phyloP scores from a whole-genome alignment of 2,113 vertebrate genomes.

The Hydropotes inermis region DNA sequence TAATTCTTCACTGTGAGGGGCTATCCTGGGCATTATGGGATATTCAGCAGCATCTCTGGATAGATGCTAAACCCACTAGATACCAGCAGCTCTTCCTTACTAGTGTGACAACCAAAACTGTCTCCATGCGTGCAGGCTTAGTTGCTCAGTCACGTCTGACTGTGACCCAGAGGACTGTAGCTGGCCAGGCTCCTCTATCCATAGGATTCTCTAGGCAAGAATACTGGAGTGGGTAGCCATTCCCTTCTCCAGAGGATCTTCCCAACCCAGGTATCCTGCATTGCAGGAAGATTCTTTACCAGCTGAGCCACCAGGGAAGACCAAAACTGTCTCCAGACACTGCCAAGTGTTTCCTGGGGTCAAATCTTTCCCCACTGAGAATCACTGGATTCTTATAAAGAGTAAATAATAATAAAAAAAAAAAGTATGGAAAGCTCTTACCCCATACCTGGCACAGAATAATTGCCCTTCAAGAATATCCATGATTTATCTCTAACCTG shows the following conservation, averaged over 20 bases:
- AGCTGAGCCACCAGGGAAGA: neutral
- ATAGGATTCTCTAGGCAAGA: neutral
- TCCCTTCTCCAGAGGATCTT: neutral
- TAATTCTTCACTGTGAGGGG: neutral
- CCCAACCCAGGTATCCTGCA: neutral
- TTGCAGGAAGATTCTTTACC: neutral
- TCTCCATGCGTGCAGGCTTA: neutral
- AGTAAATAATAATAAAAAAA: neutral
- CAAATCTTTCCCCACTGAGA: neutral
- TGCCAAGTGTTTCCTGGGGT: neutral
- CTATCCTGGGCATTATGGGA: neutral
- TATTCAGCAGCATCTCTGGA: neutral
- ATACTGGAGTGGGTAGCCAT: neutral
- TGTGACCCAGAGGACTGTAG: neutral
- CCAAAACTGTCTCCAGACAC: neutral
- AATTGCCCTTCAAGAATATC: neutral
- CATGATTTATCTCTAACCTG: neutral
- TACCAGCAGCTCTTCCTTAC: neutral
- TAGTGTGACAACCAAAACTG: neutral
- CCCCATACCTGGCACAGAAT: neutral
- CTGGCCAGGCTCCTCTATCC: neutral
- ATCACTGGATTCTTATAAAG: neutral
- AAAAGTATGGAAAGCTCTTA: neutral
- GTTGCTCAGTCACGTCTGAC: neutral
- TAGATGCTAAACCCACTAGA: neutral